Conservation (phyloP, 2,113 vertebrate species). For the Erythrolamprus reginae region DNA sequence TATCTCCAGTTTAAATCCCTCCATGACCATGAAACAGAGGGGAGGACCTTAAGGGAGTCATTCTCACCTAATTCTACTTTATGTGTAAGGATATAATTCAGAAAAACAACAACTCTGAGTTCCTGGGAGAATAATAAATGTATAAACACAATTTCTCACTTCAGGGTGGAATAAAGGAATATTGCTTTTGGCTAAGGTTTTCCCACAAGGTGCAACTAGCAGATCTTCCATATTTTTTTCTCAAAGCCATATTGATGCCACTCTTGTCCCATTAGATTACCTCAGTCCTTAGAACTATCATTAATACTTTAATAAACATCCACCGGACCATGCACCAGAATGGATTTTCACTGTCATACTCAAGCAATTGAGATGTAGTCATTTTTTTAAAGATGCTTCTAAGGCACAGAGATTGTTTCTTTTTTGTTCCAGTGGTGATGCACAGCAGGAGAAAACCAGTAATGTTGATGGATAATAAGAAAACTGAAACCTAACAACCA, state of each 20-base stretch:
- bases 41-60: not conserved
- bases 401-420: not conserved
- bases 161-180: not conserved
- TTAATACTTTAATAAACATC: not conserved
- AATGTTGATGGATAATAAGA: not conserved
- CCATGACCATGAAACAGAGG: not conserved
- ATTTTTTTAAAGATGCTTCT: not conserved
- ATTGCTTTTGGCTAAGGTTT: not conserved
- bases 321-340: not conserved
- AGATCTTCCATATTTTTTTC: not conserved
- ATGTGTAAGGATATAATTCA: not conserved
- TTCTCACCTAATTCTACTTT: not conserved
- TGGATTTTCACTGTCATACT: not conserved
- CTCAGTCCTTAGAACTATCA: not conserved
- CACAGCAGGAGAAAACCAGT: not conserved
- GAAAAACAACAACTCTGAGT: not conserved
- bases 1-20: not conserved
- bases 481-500: slow-evolving; percentile 1
- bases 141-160: not conserved
- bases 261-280: not conserved
- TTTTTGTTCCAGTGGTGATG: slow-evolving; percentile 14
- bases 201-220: not conserved
- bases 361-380: not conserved
- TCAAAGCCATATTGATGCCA: not conserved
- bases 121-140: not conserved